phyloP scores from a whole-genome alignment of 2,888 invertebrate genomes.

The Entomobrya proxima region DNA sequence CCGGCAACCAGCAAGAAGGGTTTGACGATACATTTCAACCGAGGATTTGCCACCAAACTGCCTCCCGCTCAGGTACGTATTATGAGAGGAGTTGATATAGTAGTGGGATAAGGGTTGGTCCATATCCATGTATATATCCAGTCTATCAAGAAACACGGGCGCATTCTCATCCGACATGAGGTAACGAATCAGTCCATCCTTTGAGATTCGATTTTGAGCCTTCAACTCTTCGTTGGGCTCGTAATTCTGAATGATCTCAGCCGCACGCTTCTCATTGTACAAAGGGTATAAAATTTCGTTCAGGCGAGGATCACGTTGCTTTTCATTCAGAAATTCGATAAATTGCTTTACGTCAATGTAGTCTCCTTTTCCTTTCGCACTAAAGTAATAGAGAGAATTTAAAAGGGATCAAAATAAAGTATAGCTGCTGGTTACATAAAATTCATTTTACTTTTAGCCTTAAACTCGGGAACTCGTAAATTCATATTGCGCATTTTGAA shows the following conservation, averaged over 20 bases:
- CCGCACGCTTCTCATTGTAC: slow-evolving; percentile 94
- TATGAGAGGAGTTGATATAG: slow-evolving; percentile 99
- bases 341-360: slow-evolving; percentile 91
- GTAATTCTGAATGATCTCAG: slow-evolving; percentile 95
- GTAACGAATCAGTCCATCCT: slow-evolving; percentile 98
- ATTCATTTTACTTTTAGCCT: not conserved
- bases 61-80: slow-evolving; percentile 94
- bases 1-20: slow-evolving; percentile 97
- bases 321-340: slow-evolving; percentile 95
- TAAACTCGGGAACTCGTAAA: too few relatives aligned
- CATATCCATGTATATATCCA: slow-evolving; percentile 95
- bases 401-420: not conserved
- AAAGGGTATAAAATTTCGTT: slow-evolving; percentile 99
- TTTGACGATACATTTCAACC: slow-evolving; percentile 99
- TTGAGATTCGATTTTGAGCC: slow-evolving; percentile 77
- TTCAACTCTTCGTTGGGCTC: slow-evolving; percentile 88
- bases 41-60: slow-evolving; percentile 99
- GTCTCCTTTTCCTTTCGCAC: slow-evolving; percentile 93
- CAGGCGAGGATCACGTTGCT: slow-evolving; percentile 97
- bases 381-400: slow-evolving; percentile 77
- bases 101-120: slow-evolving; percentile 98
- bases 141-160: slow-evolving; percentile 96
- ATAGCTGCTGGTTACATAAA: too few relatives aligned
- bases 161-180: slow-evolving; percentile 99
- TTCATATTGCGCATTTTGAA: not conserved